Conservation (phyloP, 1,140 invertebrate species). For the Euura saliciscinereae region DNA sequence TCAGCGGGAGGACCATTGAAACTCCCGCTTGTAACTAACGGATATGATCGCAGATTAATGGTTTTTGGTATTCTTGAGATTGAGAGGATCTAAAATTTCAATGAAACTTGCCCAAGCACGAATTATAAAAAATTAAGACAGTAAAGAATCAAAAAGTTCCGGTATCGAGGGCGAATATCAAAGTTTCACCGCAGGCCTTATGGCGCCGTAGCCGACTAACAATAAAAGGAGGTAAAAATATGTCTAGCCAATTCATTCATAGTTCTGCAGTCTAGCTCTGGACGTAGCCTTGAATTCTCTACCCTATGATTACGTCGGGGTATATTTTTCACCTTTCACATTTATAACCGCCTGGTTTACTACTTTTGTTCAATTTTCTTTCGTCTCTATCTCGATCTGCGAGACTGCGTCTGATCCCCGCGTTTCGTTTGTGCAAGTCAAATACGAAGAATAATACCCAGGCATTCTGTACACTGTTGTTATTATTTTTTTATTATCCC, state of each 20-base stretch:
- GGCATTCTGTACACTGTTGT: not conserved
- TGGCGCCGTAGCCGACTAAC: not conserved
- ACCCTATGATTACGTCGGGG: constrained; percentile 37
- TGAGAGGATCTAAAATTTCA: too few species aligned
- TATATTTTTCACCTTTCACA: constrained; percentile 28
- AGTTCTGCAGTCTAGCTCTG: constrained; percentile 12
- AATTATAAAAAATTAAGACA: constrained; percentile 18
- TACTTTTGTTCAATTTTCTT: constrained; percentile 19
- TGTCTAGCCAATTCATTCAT: constrained; percentile 22
- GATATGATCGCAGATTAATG: not conserved
- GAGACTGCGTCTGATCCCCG: too few species aligned
- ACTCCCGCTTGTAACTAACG: not conserved
- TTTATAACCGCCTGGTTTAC: constrained; percentile 42
- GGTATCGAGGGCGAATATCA: not conserved
- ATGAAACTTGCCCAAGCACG: constrained; percentile 8
- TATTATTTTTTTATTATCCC: constrained; percentile 20
- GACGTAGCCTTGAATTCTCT: constrained; percentile 17
- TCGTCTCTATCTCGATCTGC: not conserved
- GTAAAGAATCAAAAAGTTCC: not conserved
- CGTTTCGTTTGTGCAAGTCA: constrained; percentile 15
- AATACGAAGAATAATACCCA: not conserved
- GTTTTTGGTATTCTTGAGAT: not conserved
- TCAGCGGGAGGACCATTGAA: constrained; percentile 28
- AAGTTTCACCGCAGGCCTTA: constrained; percentile 12
- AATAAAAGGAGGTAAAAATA: constrained; percentile 4